Percentiles rank a stretch among this genome's conserved stretches.
These are phyloP conservation scores for Ennomos quercinarius DNA, from an alignment of 2,888 invertebrate species.

Conservation along the genomic window DNA sequence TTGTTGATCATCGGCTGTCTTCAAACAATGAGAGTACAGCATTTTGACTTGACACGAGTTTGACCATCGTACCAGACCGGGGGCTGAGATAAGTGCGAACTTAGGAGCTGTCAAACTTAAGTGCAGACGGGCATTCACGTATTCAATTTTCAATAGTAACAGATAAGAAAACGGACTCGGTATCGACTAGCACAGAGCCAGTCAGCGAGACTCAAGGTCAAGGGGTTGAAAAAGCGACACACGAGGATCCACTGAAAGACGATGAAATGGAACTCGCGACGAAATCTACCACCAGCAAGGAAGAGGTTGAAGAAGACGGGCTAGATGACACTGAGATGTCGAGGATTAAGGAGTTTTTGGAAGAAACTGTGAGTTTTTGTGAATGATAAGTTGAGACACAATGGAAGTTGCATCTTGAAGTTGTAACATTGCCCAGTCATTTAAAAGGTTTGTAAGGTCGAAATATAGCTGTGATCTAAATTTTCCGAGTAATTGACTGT, in stretches of 20 bases:
- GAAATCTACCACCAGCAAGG: slow-evolving; percentile 63
- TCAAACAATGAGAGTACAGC: too few species aligned
- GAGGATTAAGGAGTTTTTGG: slow-evolving; percentile 73
- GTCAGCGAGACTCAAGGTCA: slow-evolving; percentile 50
- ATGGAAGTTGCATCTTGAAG: too few species aligned
- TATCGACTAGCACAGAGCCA: slow-evolving; percentile 62
- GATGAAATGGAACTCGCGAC: slow-evolving; percentile 64
- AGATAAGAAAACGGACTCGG: slow-evolving; percentile 73
- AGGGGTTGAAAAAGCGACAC: slow-evolving; percentile 42
- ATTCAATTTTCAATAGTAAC: slow-evolving; percentile 3
- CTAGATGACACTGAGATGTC: slow-evolving; percentile 71
- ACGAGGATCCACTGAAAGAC: slow-evolving; percentile 55
- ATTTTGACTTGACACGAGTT: too few species aligned
- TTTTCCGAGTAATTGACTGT: too few species aligned
- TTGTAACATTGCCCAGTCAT: too few species aligned
- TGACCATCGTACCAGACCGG: neutral
- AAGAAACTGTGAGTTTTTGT: slow-evolving; percentile 67
- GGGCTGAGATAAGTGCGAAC: neutral
- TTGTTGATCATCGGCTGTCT: too few species aligned
- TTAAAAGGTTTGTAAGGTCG: too few species aligned
- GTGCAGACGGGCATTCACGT: neutral
- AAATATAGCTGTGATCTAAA: too few species aligned
- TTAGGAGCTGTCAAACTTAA: neutral
- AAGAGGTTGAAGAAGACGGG: slow-evolving; percentile 67
- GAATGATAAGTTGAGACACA: too few species aligned